Evolutionary conservation across 2,888 invertebrate species (phyloP).

Genomic region (Galerucella nymphaeae): DNA sequence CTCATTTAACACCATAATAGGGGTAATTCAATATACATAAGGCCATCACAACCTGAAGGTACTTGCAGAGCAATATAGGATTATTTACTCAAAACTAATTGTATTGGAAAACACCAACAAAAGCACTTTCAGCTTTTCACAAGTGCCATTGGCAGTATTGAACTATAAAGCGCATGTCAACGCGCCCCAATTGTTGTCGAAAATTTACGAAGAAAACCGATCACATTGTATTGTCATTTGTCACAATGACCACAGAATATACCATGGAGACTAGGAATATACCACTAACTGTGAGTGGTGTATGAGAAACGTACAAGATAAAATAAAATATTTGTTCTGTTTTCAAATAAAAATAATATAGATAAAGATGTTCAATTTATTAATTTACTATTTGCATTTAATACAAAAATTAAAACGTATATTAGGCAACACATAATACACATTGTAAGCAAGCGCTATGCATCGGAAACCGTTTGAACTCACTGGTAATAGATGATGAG

Average conservation of each 20-base stretch:
- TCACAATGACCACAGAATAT: neutral
- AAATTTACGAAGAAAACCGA: conserved; percentile 13
- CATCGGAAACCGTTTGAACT: neutral
- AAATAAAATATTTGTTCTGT: too few species aligned
- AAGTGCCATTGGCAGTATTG: conserved; percentile 40
- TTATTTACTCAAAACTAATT: conserved; percentile 27
- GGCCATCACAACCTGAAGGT: conserved; percentile 17
- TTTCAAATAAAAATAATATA: too few species aligned
- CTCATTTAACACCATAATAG: conserved; percentile 28
- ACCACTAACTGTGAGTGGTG: too few species aligned
- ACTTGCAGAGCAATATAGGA: conserved; percentile 18
- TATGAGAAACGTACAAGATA: too few species aligned
- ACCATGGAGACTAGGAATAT: too few species aligned
- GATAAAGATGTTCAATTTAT: too few species aligned
- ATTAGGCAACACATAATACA: neutral
- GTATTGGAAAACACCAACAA: conserved; percentile 35
- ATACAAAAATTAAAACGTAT: neutral
- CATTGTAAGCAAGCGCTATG: neutral
- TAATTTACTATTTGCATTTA: neutral
- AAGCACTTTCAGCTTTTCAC: conserved; percentile 28
- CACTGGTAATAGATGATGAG: neutral
- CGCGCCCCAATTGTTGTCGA: conserved; percentile 46
- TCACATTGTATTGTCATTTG: neutral
- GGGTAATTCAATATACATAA: conserved; percentile 3
- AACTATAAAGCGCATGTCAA: conserved; percentile 40